These are phyloP conservation scores for Bolinopsis microptera DNA, from an alignment of 37 sponge, comb jelly and placozoan genomes.

Conservation along the genomic window DNA sequence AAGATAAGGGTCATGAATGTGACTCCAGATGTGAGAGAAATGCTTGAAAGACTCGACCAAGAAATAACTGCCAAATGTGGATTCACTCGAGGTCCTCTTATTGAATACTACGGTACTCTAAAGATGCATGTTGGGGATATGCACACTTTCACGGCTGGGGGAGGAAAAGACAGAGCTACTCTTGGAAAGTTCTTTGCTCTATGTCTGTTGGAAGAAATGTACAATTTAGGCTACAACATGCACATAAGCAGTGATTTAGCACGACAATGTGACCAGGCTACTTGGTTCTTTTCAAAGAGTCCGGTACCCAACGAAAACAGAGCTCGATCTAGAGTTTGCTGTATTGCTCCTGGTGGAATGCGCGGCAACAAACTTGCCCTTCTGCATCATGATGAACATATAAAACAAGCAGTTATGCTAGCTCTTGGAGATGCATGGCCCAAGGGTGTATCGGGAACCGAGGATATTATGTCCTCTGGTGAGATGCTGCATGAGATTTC, in stretches of 20 bases:
- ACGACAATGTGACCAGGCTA: background rate
- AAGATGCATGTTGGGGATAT: slow-evolving; percentile 27
- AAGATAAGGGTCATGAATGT: slow-evolving; percentile 57
- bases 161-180: background rate
- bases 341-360: slow-evolving; percentile 19
- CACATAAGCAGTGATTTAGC: background rate
- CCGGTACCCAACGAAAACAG: background rate
- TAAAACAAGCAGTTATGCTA: slow-evolving; percentile 12
- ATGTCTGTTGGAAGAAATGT: slow-evolving; percentile 5
- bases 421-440: slow-evolving; percentile 21
- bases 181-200: slow-evolving; percentile 29
- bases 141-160: background rate
- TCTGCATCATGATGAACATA: slow-evolving; percentile 38
- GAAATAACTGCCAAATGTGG: slow-evolving; percentile 31
- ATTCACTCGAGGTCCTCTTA: background rate
- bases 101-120: slow-evolving; percentile 23
- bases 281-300: slow-evolving; percentile 36
- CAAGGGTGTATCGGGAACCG: background rate
- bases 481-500: background rate
- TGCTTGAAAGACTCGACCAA: slow-evolving; percentile 29
- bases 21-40: background rate
- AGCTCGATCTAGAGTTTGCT: background rate
- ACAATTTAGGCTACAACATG: slow-evolving; percentile 20
- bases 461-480: background rate
- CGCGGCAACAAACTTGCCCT: background rate